phyloP scores from a whole-genome alignment of 2,113 vertebrate species.

The Urocitellus parryii region DNA sequence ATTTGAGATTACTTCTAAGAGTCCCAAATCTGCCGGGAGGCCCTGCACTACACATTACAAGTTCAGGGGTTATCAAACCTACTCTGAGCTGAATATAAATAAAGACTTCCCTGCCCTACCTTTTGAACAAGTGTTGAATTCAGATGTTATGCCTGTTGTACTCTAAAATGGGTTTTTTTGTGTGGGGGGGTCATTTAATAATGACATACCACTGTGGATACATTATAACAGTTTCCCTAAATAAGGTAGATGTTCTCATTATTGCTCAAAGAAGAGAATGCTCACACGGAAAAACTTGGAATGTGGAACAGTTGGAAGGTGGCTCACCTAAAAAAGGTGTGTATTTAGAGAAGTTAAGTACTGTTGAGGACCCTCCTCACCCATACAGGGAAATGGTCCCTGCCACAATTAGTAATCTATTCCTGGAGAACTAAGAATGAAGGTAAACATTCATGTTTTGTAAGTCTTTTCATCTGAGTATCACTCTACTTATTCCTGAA shows the following conservation, averaged over 20 bases:
- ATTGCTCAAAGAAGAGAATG: conserved; percentile 24
- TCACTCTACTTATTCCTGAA: background rate
- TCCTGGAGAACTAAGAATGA: conserved; percentile 8
- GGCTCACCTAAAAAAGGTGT: background rate
- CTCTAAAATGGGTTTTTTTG: background rate
- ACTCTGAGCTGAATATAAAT: conserved; percentile 27
- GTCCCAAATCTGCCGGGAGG: background rate
- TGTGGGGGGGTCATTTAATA: background rate
- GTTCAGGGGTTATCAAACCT: background rate
- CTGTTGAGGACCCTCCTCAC: background rate
- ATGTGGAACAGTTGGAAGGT: background rate
- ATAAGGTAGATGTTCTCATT: background rate
- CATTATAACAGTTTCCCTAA: background rate
- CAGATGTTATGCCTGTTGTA: background rate
- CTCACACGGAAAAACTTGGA: background rate
- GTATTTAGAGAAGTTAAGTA: conserved; percentile 24
- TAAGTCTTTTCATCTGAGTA: background rate
- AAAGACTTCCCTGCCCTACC: background rate
- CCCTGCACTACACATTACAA: background rate
- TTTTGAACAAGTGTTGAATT: background rate
- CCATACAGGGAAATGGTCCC: background rate
- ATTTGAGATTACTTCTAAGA: background rate
- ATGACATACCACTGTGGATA: background rate
- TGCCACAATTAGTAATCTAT: background rate
- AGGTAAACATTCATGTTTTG: background rate